A percentile compares a stretch with the other conserved stretches of the same genome.
Evolutionary conservation across 2,113 vertebrate genomes (phyloP).

Genomic region (Chlorocebus sabaeus): DNA sequence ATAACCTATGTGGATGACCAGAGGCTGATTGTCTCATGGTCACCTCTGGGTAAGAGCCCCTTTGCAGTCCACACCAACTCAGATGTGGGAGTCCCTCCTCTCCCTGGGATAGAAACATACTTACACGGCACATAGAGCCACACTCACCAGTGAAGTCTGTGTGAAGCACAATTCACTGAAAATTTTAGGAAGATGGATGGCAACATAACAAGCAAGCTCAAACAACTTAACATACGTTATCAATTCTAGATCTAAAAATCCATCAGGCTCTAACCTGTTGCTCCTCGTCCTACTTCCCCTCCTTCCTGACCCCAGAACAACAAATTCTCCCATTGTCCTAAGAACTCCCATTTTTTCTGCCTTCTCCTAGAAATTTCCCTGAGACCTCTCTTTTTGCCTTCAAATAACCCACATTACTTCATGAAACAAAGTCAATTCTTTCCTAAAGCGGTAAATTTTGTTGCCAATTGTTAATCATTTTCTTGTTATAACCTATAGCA

Average conservation of each 20-base stretch:
- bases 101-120: neutral
- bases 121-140: neutral
- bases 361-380: neutral
- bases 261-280: neutral
- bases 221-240: neutral
- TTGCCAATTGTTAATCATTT: neutral
- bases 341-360: neutral
- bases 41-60: neutral
- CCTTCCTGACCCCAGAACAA: neutral
- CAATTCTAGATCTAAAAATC: neutral
- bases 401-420: neutral
- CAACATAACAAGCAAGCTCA: neutral
- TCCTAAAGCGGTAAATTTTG: neutral
- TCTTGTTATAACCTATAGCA: neutral
- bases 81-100: neutral
- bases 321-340: neutral
- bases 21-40: neutral
- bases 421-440: constrained; percentile 13
- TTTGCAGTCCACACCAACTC: neutral
- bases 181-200: neutral
- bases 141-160: neutral
- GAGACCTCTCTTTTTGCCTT: neutral
- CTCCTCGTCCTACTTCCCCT: neutral
- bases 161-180: neutral
- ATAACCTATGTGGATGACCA: neutral